phyloP scores from a whole-genome alignment of 2,888 invertebrate genomes.

The Rhaphigaster nebulosa region DNA sequence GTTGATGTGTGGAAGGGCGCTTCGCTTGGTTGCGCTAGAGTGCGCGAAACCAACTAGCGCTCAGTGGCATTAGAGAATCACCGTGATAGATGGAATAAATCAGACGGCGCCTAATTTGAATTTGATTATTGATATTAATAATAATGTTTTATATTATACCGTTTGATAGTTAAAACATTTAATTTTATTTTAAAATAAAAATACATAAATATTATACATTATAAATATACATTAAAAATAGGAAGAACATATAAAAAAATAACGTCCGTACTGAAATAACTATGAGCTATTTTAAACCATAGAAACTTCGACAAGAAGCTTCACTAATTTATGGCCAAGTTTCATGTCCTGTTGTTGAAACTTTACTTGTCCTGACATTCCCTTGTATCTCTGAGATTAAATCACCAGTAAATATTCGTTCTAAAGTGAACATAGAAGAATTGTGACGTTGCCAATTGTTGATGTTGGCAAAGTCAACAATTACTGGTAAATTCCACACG shows the following conservation, averaged over 20 bases:
- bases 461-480: neutral
- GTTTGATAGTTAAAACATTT: too few species aligned
- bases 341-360: conserved; percentile 2
- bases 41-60: neutral
- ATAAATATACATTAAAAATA: too few species aligned
- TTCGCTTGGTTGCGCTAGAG: neutral
- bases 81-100: too few species aligned
- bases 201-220: too few species aligned
- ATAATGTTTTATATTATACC: too few species aligned
- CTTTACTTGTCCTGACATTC: neutral
- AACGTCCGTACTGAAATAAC: neutral
- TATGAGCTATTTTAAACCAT: neutral
- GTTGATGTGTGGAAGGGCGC: conserved; percentile 12
- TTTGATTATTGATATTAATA: too few species aligned
- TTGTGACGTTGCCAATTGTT: conserved; percentile 25
- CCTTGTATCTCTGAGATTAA: neutral
- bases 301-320: neutral
- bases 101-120: too few species aligned
- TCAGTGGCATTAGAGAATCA: neutral
- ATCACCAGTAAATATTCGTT: neutral
- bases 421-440: neutral
- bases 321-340: neutral
- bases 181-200: too few species aligned
- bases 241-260: neutral
- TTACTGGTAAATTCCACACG: neutral